A percentile compares a stretch with the other conserved stretches of the same genome.
phyloP scores from a whole-genome alignment of 2,797 vertebrate species.

The Ptychobarbus kaznakovi region DNA sequence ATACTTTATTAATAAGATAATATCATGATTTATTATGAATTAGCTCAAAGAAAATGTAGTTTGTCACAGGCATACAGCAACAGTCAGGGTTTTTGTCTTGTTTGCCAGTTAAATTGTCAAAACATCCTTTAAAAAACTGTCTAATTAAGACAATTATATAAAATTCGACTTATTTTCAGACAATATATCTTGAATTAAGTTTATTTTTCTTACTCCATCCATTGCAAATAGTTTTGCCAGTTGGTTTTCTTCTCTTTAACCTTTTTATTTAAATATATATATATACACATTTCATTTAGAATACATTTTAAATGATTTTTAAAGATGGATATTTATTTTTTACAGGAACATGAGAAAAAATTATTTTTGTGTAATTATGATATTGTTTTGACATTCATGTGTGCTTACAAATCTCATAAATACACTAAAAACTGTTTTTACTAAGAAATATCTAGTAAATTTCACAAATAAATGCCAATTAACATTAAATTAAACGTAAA shows the following conservation, averaged over 20 bases:
- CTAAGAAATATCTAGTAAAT: not conserved
- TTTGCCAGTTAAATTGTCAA: not conserved
- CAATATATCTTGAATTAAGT: not conserved
- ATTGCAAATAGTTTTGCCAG: not conserved
- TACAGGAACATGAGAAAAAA: too few relatives aligned
- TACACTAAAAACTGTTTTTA: not conserved
- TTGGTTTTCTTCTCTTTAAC: too few relatives aligned
- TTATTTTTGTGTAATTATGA: not conserved
- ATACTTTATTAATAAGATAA: not conserved
- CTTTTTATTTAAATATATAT: too few relatives aligned
- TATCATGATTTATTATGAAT: not conserved
- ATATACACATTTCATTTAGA: too few relatives aligned
- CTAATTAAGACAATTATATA: not conserved
- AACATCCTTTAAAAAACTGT: not conserved
- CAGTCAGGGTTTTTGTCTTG: not conserved
- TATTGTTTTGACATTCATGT: not conserved
- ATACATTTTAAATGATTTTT: too few relatives aligned
- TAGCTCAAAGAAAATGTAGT: not conserved
- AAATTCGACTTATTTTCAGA: not conserved
- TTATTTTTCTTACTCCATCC: not conserved
- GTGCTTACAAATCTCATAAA: not conserved
- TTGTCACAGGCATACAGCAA: not conserved
- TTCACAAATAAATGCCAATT: not conserved
- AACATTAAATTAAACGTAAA: not conserved
- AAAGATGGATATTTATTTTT: too few relatives aligned